Evolutionary conservation across 2,113 vertebrate species (phyloP).

Genomic region (Atherinomorus stipes): DNA sequence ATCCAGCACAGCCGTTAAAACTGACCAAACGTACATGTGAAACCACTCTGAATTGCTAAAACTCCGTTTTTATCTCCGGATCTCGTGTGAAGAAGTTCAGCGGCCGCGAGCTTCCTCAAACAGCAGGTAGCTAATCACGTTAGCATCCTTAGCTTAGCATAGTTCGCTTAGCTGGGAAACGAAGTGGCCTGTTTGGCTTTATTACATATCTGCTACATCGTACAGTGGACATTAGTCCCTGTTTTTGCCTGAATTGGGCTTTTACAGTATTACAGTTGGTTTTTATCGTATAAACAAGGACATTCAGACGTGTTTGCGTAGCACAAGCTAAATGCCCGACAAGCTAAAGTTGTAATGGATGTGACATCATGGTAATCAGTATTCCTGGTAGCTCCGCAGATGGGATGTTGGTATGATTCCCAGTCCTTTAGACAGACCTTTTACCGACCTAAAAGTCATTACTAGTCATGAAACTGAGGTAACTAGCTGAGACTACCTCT

Average conservation of each 20-base stretch:
- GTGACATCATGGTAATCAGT: slow-evolving; percentile 3
- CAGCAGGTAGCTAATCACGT: slow-evolving; percentile 50
- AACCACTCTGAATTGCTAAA: neutral
- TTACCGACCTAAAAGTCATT: neutral
- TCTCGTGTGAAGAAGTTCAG: neutral
- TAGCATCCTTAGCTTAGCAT: slow-evolving; percentile 61
- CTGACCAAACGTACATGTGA: slow-evolving; percentile 8
- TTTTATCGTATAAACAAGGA: neutral
- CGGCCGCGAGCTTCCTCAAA: slow-evolving; percentile 11
- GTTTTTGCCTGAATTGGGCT: neutral
- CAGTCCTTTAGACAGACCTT: neutral
- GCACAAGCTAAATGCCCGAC: neutral
- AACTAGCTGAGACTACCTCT: too few relatives aligned
- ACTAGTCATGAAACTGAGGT: neutral
- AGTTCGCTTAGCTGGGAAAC: slow-evolving; percentile 21
- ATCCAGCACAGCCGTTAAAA: slow-evolving; percentile 22
- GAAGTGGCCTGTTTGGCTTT: slow-evolving; percentile 22
- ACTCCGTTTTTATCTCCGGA: neutral
- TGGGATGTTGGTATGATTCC: neutral
- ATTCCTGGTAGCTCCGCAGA: neutral
- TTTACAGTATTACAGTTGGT: too few relatives aligned
- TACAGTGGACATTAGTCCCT: neutral
- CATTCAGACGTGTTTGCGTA: neutral
- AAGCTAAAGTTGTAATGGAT: slow-evolving; percentile 1
- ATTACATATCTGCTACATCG: neutral